A percentile compares a stretch with the other conserved stretches of the same genome.
phyloP scores from a whole-genome alignment of 2,797 vertebrate species.

The Varecia variegata region DNA sequence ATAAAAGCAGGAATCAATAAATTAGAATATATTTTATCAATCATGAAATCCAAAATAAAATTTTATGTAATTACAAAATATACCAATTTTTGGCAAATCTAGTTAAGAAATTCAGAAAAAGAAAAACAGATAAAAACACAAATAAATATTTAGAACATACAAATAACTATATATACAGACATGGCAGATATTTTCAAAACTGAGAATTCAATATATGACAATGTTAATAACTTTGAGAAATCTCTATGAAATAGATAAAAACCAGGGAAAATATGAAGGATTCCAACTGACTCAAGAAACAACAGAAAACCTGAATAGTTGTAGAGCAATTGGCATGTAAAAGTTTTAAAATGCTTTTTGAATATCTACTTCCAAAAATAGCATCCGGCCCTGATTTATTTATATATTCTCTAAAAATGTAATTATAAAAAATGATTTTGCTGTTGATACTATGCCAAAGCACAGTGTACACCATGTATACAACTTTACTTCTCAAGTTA shows the following conservation, averaged over 20 bases:
- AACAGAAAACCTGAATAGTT: background rate
- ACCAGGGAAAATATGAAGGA: background rate
- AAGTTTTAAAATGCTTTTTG: background rate
- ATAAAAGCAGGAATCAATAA: background rate
- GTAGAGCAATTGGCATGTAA: background rate
- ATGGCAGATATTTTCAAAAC: background rate
- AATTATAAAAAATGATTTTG: background rate
- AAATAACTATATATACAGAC: background rate
- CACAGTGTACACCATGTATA: background rate
- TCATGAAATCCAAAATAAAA: background rate
- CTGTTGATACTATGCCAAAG: background rate
- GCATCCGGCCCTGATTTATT: background rate
- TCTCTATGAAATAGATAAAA: background rate
- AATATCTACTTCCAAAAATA: background rate
- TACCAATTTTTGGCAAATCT: background rate
- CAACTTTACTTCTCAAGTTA: background rate
- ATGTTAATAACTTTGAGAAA: background rate
- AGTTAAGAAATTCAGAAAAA: background rate
- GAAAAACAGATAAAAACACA: background rate
- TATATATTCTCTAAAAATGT: background rate
- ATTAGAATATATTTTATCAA: background rate
- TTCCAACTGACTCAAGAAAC: background rate
- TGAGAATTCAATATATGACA: background rate
- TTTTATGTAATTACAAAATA: background rate
- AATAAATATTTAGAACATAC: background rate